Base-by-base conservation (phyloP, 2,113 vertebrate species). In the Tachysurus fulvidraco region DNA sequence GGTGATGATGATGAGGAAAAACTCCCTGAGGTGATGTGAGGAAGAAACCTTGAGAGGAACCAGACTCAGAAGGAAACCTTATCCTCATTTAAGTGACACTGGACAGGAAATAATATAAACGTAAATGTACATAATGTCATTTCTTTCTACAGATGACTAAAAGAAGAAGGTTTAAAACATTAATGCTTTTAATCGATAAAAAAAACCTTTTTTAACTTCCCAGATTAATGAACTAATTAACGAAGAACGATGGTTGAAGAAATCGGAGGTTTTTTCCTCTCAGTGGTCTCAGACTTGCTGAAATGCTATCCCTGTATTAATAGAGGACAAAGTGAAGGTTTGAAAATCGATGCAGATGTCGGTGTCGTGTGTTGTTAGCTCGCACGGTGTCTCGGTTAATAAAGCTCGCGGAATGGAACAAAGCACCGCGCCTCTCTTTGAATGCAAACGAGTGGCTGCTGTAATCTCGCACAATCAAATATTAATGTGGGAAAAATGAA, bases 401-500 rank as follows among this genome's bases (percentile, higher is more conserved):
- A 87, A 83, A 77, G 21, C 78, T 87, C 78, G 76, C 28, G 25
- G 65, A 74, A 86, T 28, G 90, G 86, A 89, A 90, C 86, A 89
- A 89, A 89, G 90, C 64, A 6, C 23, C 69, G 83, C 64, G 74
- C 85, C 71, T 86, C 77, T 60, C 74, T 73, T 86, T 88, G 88
- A 86, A 89, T 90, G 90, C 91, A 91, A 90, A 91, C 80, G 81
- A 91, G 83, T 73, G 83, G 64, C 83, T 13, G 10, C 81, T 89
- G 87, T 91, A 91, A 83, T 60, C 86, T 89, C 73, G 46, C 69
- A 46, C 46, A 85, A 92, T 93, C 89, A 92, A 92, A 93, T 91
- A 91, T 91, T 93, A 87, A 92, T 90, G 87, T 88, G 81, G 90
- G 90, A 91, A 91, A 93, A 89, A 91, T 88, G 86, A 83, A 88